Base-by-base conservation (phyloP, 2,888 invertebrate species). In the Lasioglossum malachurum region DNA sequence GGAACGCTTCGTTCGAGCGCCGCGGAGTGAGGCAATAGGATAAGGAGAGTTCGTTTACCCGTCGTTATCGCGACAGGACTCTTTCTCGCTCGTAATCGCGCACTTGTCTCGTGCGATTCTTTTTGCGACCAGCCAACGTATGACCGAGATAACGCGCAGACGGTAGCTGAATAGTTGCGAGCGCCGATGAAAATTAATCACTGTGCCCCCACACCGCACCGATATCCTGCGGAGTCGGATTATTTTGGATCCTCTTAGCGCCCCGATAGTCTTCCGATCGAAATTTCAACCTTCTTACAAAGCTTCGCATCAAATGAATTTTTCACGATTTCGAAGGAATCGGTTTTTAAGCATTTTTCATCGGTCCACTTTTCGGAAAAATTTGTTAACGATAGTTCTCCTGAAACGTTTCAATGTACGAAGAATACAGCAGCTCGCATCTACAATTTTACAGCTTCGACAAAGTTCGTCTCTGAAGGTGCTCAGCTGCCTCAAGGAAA, bases 21-120 rank as follows among this genome's bases (percentile, higher is more conserved):
- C 27, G 67, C 80, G 53, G 78, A 87, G 82, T 60, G 57, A 78
- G 77, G 83, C 82, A 83, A 82, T 80, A 73, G 86, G 38, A 87
- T 86, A 90, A 89, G 89, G 64, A 88, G 91, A 91, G 91, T 91
- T 91, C 92, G 87, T 91, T 91, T 91, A 92, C 91, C 92, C 91
- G 87, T n/a, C 78, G 86, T 90, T 92, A 91, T 91, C 92, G 85
- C 87, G 87, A 86, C 86, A 91, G 90, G 85, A 90, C 89, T 91
- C 91, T 89, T 90, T 90, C 87, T 88, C 88, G 86, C 86, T 76
- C 80, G 88, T 90, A 92, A 92, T 91, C 91, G 87, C 87, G 84
- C 81, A 88, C 89, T 87, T 88, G 90, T 91, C 89, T 89, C 88
- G 84, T 78, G 82, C 80, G 75, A 91, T 89, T 91, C 89, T 89